Evolutionary conservation across 2,888 invertebrate species (phyloP).

Genomic region (Ischnus inquisitorius): DNA sequence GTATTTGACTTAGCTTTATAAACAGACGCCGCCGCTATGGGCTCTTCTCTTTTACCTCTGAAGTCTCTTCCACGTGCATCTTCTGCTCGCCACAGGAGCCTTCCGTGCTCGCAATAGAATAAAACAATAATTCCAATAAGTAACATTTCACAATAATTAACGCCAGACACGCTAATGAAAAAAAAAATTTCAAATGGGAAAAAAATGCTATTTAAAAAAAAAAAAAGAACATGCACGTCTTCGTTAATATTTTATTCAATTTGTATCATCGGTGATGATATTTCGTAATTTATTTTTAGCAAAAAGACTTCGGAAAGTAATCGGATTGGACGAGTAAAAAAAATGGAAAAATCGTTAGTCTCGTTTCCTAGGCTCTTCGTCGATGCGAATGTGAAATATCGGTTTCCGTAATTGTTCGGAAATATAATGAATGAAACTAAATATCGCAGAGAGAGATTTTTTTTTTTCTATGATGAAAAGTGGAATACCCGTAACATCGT

Average conservation of each 20-base stretch:
- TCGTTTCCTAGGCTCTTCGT: no score
- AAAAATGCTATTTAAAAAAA: not conserved
- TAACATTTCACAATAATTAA: not conserved
- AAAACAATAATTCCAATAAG: not conserved
- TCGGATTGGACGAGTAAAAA: no score
- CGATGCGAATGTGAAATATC: no score
- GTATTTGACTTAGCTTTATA: slow-evolving; percentile 69
- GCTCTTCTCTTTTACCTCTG: not conserved
- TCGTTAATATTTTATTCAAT: not conserved
- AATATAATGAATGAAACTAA: no score
- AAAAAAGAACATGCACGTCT: not conserved
- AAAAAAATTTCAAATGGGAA: not conserved
- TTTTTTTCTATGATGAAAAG: no score
- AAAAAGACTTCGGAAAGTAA: no score
- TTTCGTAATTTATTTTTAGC: no score
- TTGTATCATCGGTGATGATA: not conserved
- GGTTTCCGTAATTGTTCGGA: no score
- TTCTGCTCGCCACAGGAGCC: not conserved
- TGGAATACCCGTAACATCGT: no score
- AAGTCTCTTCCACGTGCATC: not conserved
- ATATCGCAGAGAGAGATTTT: no score
- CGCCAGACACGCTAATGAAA: no score
- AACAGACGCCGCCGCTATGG: slow-evolving; percentile 48
- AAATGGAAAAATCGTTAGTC: no score
- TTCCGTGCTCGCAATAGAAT: slow-evolving; percentile 43